phyloP scores from a whole-genome alignment of 2,888 invertebrate species.

The Polymixis flavicincta region DNA sequence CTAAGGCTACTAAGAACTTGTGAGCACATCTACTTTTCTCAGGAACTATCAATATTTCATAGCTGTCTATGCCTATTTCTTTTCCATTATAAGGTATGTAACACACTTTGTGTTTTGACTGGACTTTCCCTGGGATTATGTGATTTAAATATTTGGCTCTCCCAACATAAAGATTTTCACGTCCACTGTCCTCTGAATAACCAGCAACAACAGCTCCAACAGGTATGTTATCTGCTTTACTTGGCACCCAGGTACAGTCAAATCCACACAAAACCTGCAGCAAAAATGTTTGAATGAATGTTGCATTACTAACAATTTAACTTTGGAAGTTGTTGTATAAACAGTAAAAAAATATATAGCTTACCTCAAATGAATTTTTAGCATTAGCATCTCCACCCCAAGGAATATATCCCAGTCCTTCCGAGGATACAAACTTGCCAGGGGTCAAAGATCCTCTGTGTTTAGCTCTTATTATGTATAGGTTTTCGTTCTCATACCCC shows the following conservation, averaged over 20 bases:
- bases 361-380: conserved; percentile 93
- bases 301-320: neutral
- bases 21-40: conserved; percentile 62
- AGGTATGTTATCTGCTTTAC: conserved; percentile 91
- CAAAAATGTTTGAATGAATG: neutral
- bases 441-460: conserved; percentile 94
- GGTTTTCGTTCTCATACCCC: conserved; percentile 91
- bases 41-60: conserved; percentile 75
- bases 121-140: conserved; percentile 95
- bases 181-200: conserved; percentile 82
- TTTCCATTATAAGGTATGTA: conserved; percentile 91
- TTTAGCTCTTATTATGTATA: conserved; percentile 93
- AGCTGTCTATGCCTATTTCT: conserved; percentile 71
- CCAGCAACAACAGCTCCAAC: conserved; percentile 93
- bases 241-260: conserved; percentile 89
- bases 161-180: conserved; percentile 91
- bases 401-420: conserved; percentile 93
- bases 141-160: conserved; percentile 93
- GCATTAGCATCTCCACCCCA: conserved; percentile 94
- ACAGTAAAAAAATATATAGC: neutral
- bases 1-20: conserved; percentile 45
- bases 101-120: conserved; percentile 92
- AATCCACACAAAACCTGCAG: conserved; percentile 82
- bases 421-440: conserved; percentile 94
- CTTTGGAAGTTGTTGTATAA: neutral